Evolutionary conservation across 2,797 vertebrate species (phyloP).

Genomic region (Myripristis jacobus): DNA sequence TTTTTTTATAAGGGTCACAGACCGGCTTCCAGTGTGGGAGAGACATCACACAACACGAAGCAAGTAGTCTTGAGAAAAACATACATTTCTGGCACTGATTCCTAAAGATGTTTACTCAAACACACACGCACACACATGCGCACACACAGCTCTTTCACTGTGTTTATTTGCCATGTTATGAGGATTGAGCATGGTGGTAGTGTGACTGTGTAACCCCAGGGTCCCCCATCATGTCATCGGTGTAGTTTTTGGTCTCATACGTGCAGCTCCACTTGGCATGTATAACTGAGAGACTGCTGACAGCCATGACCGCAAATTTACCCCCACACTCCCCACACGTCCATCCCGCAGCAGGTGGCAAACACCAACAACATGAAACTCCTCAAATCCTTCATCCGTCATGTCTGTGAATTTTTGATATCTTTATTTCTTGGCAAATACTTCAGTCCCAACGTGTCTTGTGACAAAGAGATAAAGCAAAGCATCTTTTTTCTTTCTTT

Average conservation of each 20-base stretch:
- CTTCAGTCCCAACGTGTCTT: conserved; percentile 27
- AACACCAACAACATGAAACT: conserved; percentile 33
- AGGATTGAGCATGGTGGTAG: conserved; percentile 60
- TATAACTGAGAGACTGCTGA: conserved; percentile 76
- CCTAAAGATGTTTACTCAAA: conserved; percentile 46
- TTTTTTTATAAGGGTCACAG: conserved; percentile 57
- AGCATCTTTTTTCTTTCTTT: conserved; percentile 43
- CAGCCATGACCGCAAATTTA: conserved; percentile 74
- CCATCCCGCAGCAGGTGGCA: conserved; percentile 77
- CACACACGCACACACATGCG: conserved; percentile 30
- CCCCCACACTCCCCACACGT: conserved; percentile 55
- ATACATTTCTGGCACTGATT: neutral
- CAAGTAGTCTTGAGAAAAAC: conserved; percentile 58
- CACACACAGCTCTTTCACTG: conserved; percentile 18
- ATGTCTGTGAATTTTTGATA: conserved; percentile 29
- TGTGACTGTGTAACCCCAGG: conserved; percentile 49
- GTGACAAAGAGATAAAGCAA: conserved; percentile 55
- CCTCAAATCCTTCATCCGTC: conserved; percentile 27
- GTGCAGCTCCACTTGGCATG: conserved; percentile 59
- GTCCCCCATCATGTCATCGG: conserved; percentile 71
- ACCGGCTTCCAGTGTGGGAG: conserved; percentile 60
- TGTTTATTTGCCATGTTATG: conserved; percentile 30
- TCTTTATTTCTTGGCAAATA: conserved; percentile 51
- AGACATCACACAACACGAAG: conserved; percentile 36
- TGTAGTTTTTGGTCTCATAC: conserved; percentile 59